phyloP scores from a whole-genome alignment of 2,797 vertebrate species.

The Xiphophorus birchmanni region DNA sequence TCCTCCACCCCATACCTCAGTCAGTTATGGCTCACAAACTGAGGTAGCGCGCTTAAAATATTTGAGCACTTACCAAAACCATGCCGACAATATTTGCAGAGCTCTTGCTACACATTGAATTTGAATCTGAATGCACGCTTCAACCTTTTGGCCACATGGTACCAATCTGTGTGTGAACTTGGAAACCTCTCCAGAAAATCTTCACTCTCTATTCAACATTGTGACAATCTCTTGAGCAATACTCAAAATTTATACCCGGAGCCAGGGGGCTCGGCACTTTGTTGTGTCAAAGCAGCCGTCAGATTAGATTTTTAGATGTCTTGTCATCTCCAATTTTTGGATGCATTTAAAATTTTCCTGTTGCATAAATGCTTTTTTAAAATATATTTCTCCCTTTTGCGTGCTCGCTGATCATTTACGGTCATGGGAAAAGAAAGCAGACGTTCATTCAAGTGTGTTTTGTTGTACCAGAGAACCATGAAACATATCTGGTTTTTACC shows the following conservation, averaged over 20 bases:
- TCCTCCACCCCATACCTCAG: background rate
- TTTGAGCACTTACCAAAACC: background rate
- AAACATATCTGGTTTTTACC: background rate
- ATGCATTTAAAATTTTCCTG: background rate
- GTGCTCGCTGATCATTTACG: background rate
- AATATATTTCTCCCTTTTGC: background rate
- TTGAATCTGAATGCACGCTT: background rate
- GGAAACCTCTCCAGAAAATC: conserved; percentile 13
- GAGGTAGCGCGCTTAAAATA: background rate
- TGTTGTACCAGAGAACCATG: background rate
- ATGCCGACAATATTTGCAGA: conserved; percentile 2
- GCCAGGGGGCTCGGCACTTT: background rate
- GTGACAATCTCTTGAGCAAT: conserved; percentile 6
- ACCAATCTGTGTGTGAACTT: conserved; percentile 28
- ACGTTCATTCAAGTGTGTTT: background rate
- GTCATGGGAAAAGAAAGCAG: background rate
- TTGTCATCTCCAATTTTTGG: background rate
- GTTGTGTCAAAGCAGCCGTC: background rate
- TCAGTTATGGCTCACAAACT: conserved; percentile 21
- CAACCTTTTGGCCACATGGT: conserved; percentile 5
- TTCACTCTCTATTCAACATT: conserved; percentile 13
- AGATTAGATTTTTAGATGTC: background rate
- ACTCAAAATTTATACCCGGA: conserved; percentile 4
- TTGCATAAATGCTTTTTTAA: background rate
- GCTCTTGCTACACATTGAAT: background rate